A percentile compares a stretch with the other conserved stretches of the same genome.
phyloP scores from a whole-genome alignment of 2,888 invertebrate species.

The Tenthredo scrophulariae region DNA sequence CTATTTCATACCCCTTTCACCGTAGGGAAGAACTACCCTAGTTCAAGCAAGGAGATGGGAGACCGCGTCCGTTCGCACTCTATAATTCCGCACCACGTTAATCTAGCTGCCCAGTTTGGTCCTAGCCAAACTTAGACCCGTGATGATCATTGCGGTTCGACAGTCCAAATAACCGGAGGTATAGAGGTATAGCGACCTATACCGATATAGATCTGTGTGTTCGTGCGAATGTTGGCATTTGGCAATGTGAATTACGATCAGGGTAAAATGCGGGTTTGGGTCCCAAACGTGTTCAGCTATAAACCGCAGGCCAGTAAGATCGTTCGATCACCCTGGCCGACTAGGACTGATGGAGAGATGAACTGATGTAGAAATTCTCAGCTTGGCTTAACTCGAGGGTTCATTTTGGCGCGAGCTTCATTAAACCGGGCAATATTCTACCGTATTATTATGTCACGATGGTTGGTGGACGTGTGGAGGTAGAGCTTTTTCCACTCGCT shows the following conservation, averaged over 20 bases:
- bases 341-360: background rate
- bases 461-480: too few relatives aligned
- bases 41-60: background rate
- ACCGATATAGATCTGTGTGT: background rate
- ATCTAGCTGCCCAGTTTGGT: background rate
- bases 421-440: background rate
- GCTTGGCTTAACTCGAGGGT: conserved; percentile 4
- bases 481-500: background rate
- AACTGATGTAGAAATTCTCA: conserved; percentile 11
- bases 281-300: background rate
- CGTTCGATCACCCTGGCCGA: conserved; percentile 16
- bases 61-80: background rate
- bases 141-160: conserved; percentile 26
- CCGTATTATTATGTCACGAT: background rate
- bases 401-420: conserved; percentile 10
- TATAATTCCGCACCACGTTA: background rate
- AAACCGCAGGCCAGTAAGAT: background rate
- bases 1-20: background rate
- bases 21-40: background rate
- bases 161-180: background rate
- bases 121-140: background rate
- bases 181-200: background rate
- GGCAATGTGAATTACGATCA: background rate
- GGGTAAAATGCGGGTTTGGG: background rate
- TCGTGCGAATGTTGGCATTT: conserved; percentile 16